Evolutionary conservation across 2,113 vertebrate species (phyloP), one percentile per base, ranked within the genome.

Genomic region (Passer montanus): DNA sequence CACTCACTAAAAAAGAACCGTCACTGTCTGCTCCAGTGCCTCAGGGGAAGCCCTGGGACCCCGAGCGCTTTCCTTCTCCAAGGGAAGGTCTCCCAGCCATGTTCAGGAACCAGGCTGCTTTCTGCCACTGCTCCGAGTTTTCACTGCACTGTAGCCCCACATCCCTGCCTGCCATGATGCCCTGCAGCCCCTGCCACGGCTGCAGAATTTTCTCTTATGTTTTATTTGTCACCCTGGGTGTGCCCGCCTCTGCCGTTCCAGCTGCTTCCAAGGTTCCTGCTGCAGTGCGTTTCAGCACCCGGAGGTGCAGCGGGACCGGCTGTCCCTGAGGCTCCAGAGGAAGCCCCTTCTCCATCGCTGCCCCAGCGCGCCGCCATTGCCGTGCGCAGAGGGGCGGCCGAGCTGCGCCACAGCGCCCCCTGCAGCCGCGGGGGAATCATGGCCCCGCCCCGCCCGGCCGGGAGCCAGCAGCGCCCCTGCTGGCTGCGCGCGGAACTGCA

Each of bases 121-220:
- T 37, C 27, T 80, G n/a, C 17, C 11, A 5, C 21, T 37, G 27
- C 50, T 67, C 33, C 1, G 8, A 33, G 12, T 2, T 24, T 35
- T 35, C 3, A 26, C 26, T 46, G 5, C 21, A 20, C 20, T 35
- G 26, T 6, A 26, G 20, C 26, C 15, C 22, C 1, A 0, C n/a
- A 46, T 7, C 16, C 16, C 6, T 1, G 21, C 26, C 26, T 44
- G 37, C 37, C 1, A 0, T 7, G 26, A n/a, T 5, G 5, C 7
- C 11, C 18, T 0, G 0, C 3, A 1, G 39, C 33, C 10, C 7
- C 41, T 37, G 50, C 26, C 30, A 5, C 3, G 3, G 26, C 26
- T 35, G 19, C 1, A 1, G 31, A 35, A n/a, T 44, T 35, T 35
- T 28, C 23, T 43, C 14, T 16, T 52, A 13, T 30, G 52, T n/a